phyloP scores from a whole-genome alignment of 1,140 invertebrate species.

The Pantala flavescens region DNA sequence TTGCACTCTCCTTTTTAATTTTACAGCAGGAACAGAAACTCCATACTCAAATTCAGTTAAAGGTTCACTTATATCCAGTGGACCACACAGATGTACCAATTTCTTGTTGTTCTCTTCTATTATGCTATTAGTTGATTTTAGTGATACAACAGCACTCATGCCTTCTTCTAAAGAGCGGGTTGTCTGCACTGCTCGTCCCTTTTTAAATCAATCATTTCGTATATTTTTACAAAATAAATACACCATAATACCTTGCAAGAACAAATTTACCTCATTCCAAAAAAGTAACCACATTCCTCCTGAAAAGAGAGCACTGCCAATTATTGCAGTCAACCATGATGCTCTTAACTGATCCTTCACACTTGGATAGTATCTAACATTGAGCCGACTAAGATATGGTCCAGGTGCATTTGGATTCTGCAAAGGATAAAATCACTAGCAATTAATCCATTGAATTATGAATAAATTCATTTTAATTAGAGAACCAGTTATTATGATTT shows the following conservation, averaged over 20 bases:
- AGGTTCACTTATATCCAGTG: conserved; percentile 60
- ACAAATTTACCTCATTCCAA: conserved; percentile 56
- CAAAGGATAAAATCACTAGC: background rate
- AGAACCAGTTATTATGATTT: too few relatives aligned
- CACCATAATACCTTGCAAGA: conserved; percentile 11
- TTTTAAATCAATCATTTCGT: conserved; percentile 21
- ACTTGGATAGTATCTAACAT: conserved; percentile 21
- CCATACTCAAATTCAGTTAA: conserved; percentile 71
- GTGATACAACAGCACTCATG: conserved; percentile 44
- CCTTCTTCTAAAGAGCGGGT: conserved; percentile 60
- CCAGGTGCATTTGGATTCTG: conserved; percentile 26
- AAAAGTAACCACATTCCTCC: conserved; percentile 49
- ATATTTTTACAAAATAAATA: background rate
- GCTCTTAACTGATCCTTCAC: conserved; percentile 47
- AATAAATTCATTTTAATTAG: too few relatives aligned
- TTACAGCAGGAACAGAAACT: conserved; percentile 60
- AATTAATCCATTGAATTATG: too few relatives aligned
- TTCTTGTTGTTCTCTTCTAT: conserved; percentile 55
- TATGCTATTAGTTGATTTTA: conserved; percentile 43
- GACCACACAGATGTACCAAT: conserved; percentile 64
- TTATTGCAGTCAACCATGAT: conserved; percentile 49
- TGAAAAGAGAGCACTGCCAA: conserved; percentile 45
- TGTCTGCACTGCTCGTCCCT: conserved; percentile 59
- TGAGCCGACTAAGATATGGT: conserved; percentile 15
- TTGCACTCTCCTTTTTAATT: conserved; percentile 64